These are phyloP conservation scores for Phasia obesa DNA, from an alignment of 2,888 invertebrate species.

Conservation along the genomic window DNA sequence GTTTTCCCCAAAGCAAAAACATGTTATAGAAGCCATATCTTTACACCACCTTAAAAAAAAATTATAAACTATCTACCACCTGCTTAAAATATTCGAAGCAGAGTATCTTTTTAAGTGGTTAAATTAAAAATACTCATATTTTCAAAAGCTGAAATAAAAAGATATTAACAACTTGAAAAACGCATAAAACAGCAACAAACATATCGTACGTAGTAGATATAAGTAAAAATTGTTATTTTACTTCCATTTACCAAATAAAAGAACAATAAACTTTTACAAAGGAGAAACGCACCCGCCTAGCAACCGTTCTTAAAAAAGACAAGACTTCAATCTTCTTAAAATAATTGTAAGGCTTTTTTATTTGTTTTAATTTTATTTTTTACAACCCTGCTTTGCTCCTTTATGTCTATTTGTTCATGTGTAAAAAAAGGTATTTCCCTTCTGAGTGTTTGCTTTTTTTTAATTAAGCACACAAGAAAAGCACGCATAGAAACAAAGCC, in stretches of 20 bases:
- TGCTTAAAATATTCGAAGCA: background rate
- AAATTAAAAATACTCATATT: slow-evolving; percentile 64
- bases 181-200: slow-evolving; percentile 26
- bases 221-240: slow-evolving; percentile 16
- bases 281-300: background rate
- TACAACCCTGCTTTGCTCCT: slow-evolving; percentile 27
- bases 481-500: no score
- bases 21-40: background rate
- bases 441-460: no score
- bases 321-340: slow-evolving; percentile 45
- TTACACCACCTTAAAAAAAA: background rate
- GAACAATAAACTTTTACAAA: slow-evolving; percentile 49
- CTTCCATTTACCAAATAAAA: slow-evolving; percentile 54
- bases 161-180: slow-evolving; percentile 38
- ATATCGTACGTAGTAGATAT: no score
- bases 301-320: background rate
- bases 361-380: slow-evolving; percentile 30
- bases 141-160: slow-evolving; percentile 19
- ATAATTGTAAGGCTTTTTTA: slow-evolving; percentile 39
- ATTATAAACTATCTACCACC: background rate
- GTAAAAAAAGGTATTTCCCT: slow-evolving; percentile 8
- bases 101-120: slow-evolving; percentile 56
- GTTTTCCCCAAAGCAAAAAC: background rate
- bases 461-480: no score
- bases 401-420: background rate